These are phyloP conservation scores for Melanotaenia pygmaea DNA, from an alignment of 2,797 vertebrate species.

Conservation along the genomic window DNA sequence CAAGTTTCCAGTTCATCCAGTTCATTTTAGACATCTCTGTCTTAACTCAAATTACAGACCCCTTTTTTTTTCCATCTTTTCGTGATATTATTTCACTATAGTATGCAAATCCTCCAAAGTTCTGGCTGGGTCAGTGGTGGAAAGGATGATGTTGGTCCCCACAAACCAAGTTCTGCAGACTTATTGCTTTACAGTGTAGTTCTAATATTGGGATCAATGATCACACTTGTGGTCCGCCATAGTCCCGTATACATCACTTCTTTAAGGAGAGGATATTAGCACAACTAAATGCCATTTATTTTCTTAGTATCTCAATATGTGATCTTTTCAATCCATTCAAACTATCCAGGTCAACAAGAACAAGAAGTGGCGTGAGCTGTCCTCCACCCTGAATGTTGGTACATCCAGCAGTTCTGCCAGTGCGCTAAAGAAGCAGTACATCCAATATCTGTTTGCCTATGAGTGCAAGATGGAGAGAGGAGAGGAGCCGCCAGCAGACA, in stretches of 20 bases:
- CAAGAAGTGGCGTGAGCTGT: slow-evolving; percentile 96
- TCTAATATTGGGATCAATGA: background rate
- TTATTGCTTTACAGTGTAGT: background rate
- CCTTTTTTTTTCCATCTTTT: background rate
- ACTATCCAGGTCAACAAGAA: slow-evolving; percentile 93
- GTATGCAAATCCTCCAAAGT: background rate
- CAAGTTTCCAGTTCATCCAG: background rate
- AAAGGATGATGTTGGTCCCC: too few relatives aligned
- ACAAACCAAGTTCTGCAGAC: background rate
- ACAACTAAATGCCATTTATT: slow-evolving; percentile 10
- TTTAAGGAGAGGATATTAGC: slow-evolving; percentile 3
- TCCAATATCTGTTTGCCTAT: slow-evolving; percentile 96
- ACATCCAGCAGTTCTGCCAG: slow-evolving; percentile 95
- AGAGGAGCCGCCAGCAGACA: slow-evolving; percentile 92
- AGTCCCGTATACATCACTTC: background rate
- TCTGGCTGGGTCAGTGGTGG: background rate
- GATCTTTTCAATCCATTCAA: background rate
- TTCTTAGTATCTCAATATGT: background rate
- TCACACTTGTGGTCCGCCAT: background rate
- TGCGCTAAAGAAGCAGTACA: slow-evolving; percentile 97
- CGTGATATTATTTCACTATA: background rate
- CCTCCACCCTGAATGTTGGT: slow-evolving; percentile 89
- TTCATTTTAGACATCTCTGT: background rate
- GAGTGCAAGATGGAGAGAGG: slow-evolving; percentile 96
- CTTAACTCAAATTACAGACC: background rate